A percentile compares a stretch with the other conserved stretches of the same genome.
Evolutionary conservation across 1,140 invertebrate genomes (phyloP).

Genomic region (Monomorium pharaonis): DNA sequence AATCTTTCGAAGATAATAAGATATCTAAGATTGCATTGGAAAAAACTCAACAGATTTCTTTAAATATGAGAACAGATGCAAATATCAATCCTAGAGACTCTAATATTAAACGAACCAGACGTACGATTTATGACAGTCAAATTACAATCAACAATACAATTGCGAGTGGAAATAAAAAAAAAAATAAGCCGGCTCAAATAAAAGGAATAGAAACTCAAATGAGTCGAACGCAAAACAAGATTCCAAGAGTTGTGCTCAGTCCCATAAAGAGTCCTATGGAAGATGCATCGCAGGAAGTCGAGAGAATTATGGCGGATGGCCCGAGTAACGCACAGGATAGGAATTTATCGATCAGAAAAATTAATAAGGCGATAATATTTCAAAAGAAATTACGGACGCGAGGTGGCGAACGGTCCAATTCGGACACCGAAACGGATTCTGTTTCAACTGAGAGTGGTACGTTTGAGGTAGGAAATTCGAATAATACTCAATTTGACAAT

Average conservation of each 20-base stretch:
- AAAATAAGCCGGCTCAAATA: background rate
- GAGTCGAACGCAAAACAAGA: background rate
- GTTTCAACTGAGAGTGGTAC: background rate
- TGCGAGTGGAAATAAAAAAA: background rate
- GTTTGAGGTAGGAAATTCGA: background rate
- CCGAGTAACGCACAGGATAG: background rate
- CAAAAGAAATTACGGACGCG: background rate
- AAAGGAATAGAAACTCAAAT: background rate
- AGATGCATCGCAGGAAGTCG: slow-evolving; percentile 68
- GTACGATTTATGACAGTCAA: background rate
- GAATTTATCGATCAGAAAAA: background rate
- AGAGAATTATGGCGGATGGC: slow-evolving; percentile 40
- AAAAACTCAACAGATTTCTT: background rate
- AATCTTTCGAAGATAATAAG: background rate
- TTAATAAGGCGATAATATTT: background rate
- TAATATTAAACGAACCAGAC: background rate
- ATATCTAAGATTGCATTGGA: background rate
- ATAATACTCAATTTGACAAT: background rate
- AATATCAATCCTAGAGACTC: background rate
- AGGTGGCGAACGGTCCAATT: background rate
- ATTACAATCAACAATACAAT: background rate
- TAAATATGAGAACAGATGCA: background rate
- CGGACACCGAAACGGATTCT: background rate
- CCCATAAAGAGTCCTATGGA: background rate
- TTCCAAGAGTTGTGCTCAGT: background rate